Evolutionary conservation across 2,113 vertebrate genomes (phyloP).

Genomic region (Solea solea): DNA sequence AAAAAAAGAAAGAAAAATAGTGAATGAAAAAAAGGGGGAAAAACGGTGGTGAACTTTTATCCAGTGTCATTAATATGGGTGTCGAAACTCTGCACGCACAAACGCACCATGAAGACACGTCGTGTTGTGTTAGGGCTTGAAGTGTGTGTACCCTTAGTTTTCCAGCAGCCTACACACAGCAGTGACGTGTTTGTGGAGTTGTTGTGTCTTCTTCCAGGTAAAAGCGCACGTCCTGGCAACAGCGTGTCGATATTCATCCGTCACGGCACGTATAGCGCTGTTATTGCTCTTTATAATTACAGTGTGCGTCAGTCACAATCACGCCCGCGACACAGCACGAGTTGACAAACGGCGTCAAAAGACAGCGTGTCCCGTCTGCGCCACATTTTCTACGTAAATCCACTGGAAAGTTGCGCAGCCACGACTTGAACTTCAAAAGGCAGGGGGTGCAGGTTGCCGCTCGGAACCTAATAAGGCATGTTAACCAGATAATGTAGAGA

Average conservation of each 20-base stretch:
- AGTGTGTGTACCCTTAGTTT: conserved; percentile 38
- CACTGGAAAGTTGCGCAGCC: conserved; percentile 22
- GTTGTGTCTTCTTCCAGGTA: conserved; percentile 31
- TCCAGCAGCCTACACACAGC: conserved; percentile 34
- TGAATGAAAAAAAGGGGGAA: neutral
- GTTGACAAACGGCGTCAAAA: conserved; percentile 31
- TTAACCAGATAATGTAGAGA: conserved; percentile 36
- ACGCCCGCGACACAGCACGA: conserved; percentile 18
- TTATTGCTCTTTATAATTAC: neutral
- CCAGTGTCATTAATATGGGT: conserved; percentile 66
- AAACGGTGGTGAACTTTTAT: conserved; percentile 46
- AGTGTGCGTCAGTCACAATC: conserved; percentile 23
- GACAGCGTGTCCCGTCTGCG: conserved; percentile 29
- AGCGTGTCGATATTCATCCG: conserved; percentile 28
- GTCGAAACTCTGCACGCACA: conserved; percentile 35
- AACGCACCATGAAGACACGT: conserved; percentile 47
- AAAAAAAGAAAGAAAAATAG: neutral
- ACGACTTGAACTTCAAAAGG: conserved; percentile 68
- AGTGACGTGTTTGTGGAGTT: conserved; percentile 22
- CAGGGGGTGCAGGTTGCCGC: conserved; percentile 61
- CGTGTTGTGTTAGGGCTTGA: conserved; percentile 27
- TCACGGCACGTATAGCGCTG: neutral
- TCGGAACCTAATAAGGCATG: conserved; percentile 49
- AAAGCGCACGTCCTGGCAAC: conserved; percentile 42
- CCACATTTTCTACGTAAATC: conserved; percentile 52